Base-by-base conservation (phyloP, 2,888 invertebrate genomes). In the Volucella zonaria region DNA sequence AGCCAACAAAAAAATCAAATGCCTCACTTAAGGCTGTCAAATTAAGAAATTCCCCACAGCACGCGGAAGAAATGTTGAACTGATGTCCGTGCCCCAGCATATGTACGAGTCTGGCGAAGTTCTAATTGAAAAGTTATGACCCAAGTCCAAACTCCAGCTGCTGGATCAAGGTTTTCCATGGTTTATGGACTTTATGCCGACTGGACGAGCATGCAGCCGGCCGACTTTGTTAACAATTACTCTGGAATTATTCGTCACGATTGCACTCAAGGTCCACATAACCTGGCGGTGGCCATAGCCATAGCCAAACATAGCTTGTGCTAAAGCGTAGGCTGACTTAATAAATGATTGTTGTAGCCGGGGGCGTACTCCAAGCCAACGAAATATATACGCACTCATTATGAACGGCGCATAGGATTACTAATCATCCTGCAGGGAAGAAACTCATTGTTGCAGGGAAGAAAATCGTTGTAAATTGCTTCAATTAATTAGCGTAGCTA, bases 81-180 rank as follows among this genome's bases (percentile, higher is more conserved):
- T 54, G 45, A 75, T 64, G 78, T 68, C 6, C 31, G 6, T 31
- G 31, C 31, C 1, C 6, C 6, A 31, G 31, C 31, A 31, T 31
- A 31, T 31, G 31, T 31, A 31, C 31, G 31, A 31, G 31, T 6
- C 4, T 51, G 47, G 18, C 51, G 49, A 12, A 71, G 81, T 81
- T 85, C 85, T 85, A 85, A 85, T 85, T 85, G 85, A 85, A 85
- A 85, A 85, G 85, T 85, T 85, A 85, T 85, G 85, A 81, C 73
- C 81, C 80, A 81, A 76, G 76, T 42, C 83, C 83, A 70, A 83
- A 79, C 79, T 79, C 70, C 74, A 58, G 56, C 67, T 47, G 73
- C n/a, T 66, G 79, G 66, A 76, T 52, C 79, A 73, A 73, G 82
- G 82, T 74, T 31, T 31, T 45, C 47, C 74, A 56, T 67, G 52